Evolutionary conservation across 2,113 vertebrate genomes (phyloP).

Genomic region (human (Homo sapiens)): GRCh38 chr2:31033501-31034000

Average conservation of each 20-base stretch:
- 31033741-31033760: background rate
- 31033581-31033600: background rate
- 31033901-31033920: background rate
- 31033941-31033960: background rate
- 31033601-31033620: background rate
- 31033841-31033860: background rate
- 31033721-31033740: background rate
- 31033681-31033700: background rate
- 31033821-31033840: background rate
- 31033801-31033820: background rate
- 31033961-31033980: background rate
- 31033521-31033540: background rate
- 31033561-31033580: background rate
- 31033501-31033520: background rate
- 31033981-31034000: background rate
- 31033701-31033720: background rate
- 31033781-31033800: background rate
- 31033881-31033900: background rate
- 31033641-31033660: background rate
- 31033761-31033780: background rate
- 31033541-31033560: background rate
- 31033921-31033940: background rate
- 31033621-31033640: background rate
- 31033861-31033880: background rate
- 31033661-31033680: background rate